Evolutionary conservation across 2,797 vertebrate genomes (phyloP).

Genomic region (Amazona finschi): DNA sequence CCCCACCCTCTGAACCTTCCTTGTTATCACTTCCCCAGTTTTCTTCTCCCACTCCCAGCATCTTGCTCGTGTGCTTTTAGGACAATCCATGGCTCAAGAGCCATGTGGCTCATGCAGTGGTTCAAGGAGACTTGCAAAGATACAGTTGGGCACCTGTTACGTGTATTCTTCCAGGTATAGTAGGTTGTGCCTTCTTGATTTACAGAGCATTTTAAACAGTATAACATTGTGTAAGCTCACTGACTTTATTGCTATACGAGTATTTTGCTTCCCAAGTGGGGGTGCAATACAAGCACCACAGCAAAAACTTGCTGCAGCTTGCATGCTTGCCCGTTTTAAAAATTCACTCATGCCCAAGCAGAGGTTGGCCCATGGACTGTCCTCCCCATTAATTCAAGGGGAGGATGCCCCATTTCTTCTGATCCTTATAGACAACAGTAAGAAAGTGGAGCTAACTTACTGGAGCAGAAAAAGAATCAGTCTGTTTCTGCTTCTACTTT

Average conservation of each 20-base stretch:
- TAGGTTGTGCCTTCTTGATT: neutral
- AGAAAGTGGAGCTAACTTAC: neutral
- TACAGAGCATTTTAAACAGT: neutral
- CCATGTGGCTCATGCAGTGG: fast-evolving
- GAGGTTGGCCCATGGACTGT: neutral
- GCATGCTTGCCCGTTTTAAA: neutral
- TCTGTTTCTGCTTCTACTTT: neutral
- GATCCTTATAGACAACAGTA: neutral
- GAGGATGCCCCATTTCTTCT: neutral
- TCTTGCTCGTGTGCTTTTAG: neutral
- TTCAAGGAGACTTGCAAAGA: neutral
- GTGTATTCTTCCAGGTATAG: neutral
- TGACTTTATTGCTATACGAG: neutral
- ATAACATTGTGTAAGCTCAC: neutral
- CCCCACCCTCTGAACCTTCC: neutral
- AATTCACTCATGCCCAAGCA: neutral
- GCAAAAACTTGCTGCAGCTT: neutral
- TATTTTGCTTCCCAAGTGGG: neutral
- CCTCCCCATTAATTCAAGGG: neutral
- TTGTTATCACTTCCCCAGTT: neutral
- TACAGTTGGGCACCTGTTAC: neutral
- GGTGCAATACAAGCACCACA: neutral
- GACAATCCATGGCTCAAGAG: neutral
- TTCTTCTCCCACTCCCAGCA: neutral
- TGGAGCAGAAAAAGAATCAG: neutral